Conservation (phyloP, 92 coral and sea anemone genomes). For the Desmophyllum pertusum region DNA sequence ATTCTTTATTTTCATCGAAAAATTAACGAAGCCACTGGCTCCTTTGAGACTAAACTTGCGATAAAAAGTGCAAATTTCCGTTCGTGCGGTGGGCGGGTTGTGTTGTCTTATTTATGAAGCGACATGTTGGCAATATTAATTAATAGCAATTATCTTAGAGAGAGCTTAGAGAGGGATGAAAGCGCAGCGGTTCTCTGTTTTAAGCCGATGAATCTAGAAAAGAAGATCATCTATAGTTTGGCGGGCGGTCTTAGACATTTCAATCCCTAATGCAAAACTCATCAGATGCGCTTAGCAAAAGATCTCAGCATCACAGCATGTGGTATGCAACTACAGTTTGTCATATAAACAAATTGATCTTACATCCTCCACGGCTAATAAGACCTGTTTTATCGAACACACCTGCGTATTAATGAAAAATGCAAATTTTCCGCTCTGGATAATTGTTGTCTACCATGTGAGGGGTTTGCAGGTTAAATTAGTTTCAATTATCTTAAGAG, state of each 20-base stretch:
- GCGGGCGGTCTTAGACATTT: no score
- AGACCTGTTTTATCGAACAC: not conserved
- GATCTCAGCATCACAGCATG: not conserved
- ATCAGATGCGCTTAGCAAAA: no score
- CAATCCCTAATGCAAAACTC: no score
- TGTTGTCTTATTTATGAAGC: constrained; percentile 6
- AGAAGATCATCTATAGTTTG: not conserved
- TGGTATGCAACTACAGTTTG: not conserved
- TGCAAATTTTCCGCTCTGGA: not conserved
- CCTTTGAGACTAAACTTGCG: not conserved
- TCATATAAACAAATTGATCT: not conserved
- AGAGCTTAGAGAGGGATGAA: no score
- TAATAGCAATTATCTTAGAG: not conserved
- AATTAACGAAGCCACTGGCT: not conserved
- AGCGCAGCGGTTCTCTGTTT: no score
- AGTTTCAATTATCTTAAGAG: not conserved
- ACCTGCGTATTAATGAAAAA: not conserved
- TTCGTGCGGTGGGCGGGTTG: not conserved
- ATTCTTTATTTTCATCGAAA: not conserved
- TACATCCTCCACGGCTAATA: not conserved
- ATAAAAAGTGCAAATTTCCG: not conserved
- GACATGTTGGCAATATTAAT: constrained; percentile 11
- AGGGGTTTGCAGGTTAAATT: not conserved
- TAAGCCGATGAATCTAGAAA: not conserved
- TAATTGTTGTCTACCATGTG: not conserved